phyloP scores from a whole-genome alignment of 53 echinoderm and acorn worm genomes.

The Zoroaster sp. region DNA sequence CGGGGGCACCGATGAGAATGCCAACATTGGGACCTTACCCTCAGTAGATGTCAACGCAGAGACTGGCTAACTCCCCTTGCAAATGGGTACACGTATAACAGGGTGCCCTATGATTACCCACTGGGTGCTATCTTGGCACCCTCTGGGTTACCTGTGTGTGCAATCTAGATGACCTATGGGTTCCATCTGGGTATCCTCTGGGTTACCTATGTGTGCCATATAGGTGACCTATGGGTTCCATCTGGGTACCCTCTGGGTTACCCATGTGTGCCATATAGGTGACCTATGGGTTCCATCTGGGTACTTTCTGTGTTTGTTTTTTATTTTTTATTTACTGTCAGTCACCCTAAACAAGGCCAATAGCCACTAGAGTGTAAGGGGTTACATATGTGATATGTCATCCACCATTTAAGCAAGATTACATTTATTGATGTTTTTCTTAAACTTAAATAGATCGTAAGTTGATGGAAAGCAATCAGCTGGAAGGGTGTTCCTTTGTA shows the following conservation, averaged over 20 bases:
- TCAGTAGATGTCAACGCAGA: background rate
- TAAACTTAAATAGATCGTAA: no score
- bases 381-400: no score
- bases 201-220: background rate
- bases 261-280: background rate
- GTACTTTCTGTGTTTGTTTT: background rate
- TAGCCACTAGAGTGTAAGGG: no score
- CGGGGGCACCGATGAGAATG: background rate
- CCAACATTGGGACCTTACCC: background rate
- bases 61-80: background rate
- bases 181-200: background rate
- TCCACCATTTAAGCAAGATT: no score
- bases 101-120: background rate
- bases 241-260: background rate
- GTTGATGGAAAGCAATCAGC: no score
- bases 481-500: no score
- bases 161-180: background rate
- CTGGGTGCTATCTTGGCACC: background rate
- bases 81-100: background rate
- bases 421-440: no score
- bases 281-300: background rate
- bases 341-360: no score
- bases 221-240: background rate
- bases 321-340: no score
- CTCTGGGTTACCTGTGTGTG: background rate